phyloP scores from a whole-genome alignment of 2,888 invertebrate genomes.

The Crocallis elinguaria region DNA sequence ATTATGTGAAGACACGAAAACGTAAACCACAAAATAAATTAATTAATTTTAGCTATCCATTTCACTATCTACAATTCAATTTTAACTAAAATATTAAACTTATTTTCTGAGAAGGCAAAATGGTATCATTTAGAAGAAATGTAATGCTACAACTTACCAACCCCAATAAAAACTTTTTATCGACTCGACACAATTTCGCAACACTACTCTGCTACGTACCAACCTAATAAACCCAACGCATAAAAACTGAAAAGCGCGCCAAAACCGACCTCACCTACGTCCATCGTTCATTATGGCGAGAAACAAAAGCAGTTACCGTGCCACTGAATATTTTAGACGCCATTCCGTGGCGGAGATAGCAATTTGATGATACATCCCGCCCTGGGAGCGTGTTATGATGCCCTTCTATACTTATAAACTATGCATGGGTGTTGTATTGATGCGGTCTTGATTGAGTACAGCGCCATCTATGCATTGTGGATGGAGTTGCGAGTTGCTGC shows the following conservation, averaged over 20 bases:
- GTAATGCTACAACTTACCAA: too few species aligned
- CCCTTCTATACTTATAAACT: conserved; percentile 61
- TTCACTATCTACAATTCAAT: too few species aligned
- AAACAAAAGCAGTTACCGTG: conserved; percentile 78
- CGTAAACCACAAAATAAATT: too few species aligned
- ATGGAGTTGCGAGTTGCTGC: conserved; percentile 35
- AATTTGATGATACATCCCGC: conserved; percentile 73
- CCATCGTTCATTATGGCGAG: conserved; percentile 70
- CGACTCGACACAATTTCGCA: conserved; percentile 7
- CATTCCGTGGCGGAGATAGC: conserved; percentile 68
- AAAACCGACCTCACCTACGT: conserved; percentile 42
- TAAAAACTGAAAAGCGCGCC: conserved; percentile 44
- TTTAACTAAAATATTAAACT: too few species aligned
- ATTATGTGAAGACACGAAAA: too few species aligned
- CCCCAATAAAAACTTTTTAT: conserved; percentile 4
- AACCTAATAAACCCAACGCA: conserved; percentile 34
- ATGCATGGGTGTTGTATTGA: conserved; percentile 73
- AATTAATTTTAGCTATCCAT: too few species aligned
- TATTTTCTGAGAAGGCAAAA: too few species aligned
- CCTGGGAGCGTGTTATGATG: conserved; percentile 71
- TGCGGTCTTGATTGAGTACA: conserved; percentile 51
- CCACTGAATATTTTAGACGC: conserved; percentile 76
- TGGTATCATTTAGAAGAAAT: too few species aligned
- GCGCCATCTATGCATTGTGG: conserved; percentile 60
- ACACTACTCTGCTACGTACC: conserved; percentile 20